phyloP scores from a whole-genome alignment of 2,797 vertebrate species.

The Pseudotriccus pelzelni region DNA sequence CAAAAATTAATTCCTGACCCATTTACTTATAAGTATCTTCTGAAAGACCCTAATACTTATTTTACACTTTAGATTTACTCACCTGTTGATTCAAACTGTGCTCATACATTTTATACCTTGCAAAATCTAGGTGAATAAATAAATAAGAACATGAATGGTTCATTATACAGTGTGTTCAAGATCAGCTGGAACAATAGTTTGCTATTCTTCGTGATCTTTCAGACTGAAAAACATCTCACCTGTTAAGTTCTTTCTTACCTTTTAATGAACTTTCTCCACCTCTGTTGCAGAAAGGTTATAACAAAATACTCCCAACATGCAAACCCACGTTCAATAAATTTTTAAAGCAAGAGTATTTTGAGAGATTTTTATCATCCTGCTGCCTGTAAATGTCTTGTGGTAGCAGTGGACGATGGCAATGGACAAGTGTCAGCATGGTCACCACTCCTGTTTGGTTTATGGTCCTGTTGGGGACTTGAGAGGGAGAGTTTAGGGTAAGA shows the following conservation, averaged over 20 bases:
- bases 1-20: background rate
- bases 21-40: background rate
- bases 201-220: background rate
- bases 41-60: background rate
- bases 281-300: background rate
- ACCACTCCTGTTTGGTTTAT: fast-evolving
- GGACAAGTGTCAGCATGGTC: background rate
- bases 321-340: background rate
- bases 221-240: background rate
- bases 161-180: background rate
- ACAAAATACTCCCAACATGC: background rate
- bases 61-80: background rate
- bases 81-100: background rate
- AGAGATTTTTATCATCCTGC: background rate
- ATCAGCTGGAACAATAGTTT: background rate
- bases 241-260: background rate
- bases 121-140: background rate
- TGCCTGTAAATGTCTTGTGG: background rate
- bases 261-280: background rate
- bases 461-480: background rate
- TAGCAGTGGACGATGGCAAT: background rate
- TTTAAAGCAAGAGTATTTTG: background rate
- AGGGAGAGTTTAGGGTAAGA: background rate
- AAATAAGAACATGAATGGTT: background rate
- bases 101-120: background rate